Base-by-base conservation (phyloP, 2,888 invertebrate genomes). In the Octonoba sinensis region DNA sequence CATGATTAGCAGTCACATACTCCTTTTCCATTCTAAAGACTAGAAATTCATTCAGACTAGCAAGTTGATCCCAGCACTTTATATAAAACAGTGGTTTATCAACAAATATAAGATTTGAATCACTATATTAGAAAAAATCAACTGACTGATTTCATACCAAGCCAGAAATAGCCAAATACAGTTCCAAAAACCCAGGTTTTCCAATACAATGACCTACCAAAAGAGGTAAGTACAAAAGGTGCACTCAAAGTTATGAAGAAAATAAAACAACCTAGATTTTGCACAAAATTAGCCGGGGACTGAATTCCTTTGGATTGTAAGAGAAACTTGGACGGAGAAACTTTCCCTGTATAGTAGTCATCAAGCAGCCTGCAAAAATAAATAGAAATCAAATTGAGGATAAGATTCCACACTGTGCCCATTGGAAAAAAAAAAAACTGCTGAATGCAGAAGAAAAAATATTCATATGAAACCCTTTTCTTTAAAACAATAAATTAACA, bases 161-260 rank as follows among this genome's bases (percentile, higher is more conserved):
- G 56, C 79, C 79, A 83, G 54, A 83, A 75, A 27, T 83, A 83
- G 12, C 79, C 79, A 51, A 73, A 79, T 1, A 83, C 56, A 20
- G 67, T 69, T 27, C 83, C 83, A 54, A 75, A 79, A 1, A 75
- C 16, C 78, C 75, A 79, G 16, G 73, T 75, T 56, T 83, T 83
- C 83, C 83, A 83, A 44, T 83, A 83, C 36, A 83, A 18, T 16
- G 77, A 77, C 27, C 83, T 71, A 72, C 83, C 83, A 62, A 67
- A 83, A 36, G 75, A 57, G 18, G 83, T 83, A 54, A 79, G 66
- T 18, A 76, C 75, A 76, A 83, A 75, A 49, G 83, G 83, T 49
- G 49, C 70, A 70, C 77, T 72, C 20, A 79, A 18, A n/a, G 73
- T 71, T 15, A 75, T 60, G 15, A 83, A 75, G 44, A 83, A 79